Evolutionary conservation across 2,888 invertebrate genomes (phyloP), one percentile per base, ranked within the genome.

Genomic region (Lordiphosa andalusiaca): DNA sequence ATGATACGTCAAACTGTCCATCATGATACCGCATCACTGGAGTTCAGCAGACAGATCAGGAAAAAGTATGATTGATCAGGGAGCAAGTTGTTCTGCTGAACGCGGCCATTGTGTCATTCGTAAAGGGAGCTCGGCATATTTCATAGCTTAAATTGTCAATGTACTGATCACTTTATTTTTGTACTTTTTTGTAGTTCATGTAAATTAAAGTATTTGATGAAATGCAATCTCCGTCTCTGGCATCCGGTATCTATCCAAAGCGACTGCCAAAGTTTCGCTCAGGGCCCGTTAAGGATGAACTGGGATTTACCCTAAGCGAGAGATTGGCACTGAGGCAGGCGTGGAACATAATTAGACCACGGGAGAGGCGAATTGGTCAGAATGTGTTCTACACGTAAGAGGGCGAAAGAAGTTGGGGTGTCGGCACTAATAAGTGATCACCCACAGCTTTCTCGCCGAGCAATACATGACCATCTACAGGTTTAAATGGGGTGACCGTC

Each of bases 181-280:
- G 6, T 2, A 3, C 6, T 40, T n/a, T 3, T 10, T 10, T 21
- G 10, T 40, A 1, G 12, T 13, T 30, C 12, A 4, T 30, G 12
- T 42, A n/a, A 23, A 12, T 44, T 7, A 9, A 10, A 3, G 3
- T 12, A 0, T 1, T 12, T 10, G 0, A 2, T 5, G 13, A 10
- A 30, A 6, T 9, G 4, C 9, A 12, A 41, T 12, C 9, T 10
- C 0, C 21, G 1, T 5, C 5, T 35, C 6, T 13, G n/a, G 23
- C 5, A 10, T 3, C 30, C 7, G 5, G 13, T 5, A 58, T 54
- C 4, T 71, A 62, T 54, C 85, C 80, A 1, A 68, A 71, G 21
- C 41, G 51, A 88, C 91, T 83, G 92, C 63, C 71, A 2, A 40
- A 35, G 6, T 23, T 84, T 0, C 10, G 4, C 4, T 52, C 63